Percentiles rank a stretch among this genome's conserved stretches.
Evolutionary conservation across 2,797 vertebrate species (phyloP).

Genomic region (Falco berigora): DNA sequence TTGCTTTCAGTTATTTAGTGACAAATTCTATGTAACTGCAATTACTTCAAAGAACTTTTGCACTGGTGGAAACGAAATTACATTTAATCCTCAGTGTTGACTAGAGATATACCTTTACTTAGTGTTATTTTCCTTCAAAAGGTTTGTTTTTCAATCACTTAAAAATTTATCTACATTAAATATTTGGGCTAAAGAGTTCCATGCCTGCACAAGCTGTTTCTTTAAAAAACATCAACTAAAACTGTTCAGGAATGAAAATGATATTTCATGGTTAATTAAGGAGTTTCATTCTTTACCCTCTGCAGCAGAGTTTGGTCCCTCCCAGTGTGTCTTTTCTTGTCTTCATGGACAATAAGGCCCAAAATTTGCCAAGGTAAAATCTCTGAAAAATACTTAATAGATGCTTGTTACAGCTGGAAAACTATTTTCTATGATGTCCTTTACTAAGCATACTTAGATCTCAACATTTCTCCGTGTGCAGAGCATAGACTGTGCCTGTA

Average conservation of each 20-base stretch:
- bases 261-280: background rate
- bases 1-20: background rate
- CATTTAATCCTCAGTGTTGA: background rate
- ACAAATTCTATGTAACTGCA: background rate
- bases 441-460: background rate
- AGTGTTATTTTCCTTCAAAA: background rate
- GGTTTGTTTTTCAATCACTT: background rate
- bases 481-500: background rate
- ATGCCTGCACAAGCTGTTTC: background rate
- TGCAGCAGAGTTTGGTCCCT: background rate
- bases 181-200: background rate
- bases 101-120: background rate
- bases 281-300: background rate
- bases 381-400: background rate
- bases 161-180: background rate
- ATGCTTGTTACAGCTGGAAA: background rate
- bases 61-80: background rate
- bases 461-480: background rate
- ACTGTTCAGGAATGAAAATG: background rate
- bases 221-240: background rate
- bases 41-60: background rate
- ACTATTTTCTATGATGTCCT: background rate
- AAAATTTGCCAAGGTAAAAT: background rate
- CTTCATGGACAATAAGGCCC: background rate
- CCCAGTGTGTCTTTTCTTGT: background rate